A percentile compares a stretch with the other conserved stretches of the same genome.
Conservation (phyloP, 1,140 invertebrate genomes). For the Hylaeus volcanicus region DNA sequence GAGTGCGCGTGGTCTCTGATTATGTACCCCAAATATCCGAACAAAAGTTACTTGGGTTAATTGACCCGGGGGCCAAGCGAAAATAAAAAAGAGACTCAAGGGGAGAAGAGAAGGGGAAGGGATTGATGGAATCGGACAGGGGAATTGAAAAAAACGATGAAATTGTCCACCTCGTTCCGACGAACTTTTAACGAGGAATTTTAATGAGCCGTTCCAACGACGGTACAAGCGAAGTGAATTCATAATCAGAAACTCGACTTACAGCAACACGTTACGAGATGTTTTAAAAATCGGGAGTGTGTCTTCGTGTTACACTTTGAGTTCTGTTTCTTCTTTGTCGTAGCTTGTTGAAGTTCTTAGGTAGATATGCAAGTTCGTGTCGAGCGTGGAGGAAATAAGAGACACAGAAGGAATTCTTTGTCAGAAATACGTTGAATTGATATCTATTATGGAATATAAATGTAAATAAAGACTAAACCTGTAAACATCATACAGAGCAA, state of each 20-base stretch:
- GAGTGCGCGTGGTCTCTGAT: slow-evolving; percentile 13
- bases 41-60: not conserved
- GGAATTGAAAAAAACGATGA: not conserved
- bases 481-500: too few relatives aligned
- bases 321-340: not conserved
- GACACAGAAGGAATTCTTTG: too few relatives aligned
- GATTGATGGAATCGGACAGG: slow-evolving; percentile 1
- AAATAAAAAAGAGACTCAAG: not conserved
- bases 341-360: too few relatives aligned
- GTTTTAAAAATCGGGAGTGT: too few relatives aligned
- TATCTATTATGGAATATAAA: too few relatives aligned
- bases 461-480: too few relatives aligned
- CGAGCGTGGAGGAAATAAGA: too few relatives aligned
- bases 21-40: not conserved
- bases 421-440: too few relatives aligned
- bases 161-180: not conserved
- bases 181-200: not conserved
- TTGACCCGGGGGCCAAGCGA: not conserved
- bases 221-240: not conserved
- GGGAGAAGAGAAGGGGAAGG: not conserved
- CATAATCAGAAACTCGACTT: slow-evolving; percentile 1
- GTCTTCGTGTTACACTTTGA: not conserved
- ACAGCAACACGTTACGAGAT: not conserved
- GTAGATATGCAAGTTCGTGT: too few relatives aligned
- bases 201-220: not conserved